Conservation (phyloP, 2,888 invertebrate species). For the Nymphalis c-album region DNA sequence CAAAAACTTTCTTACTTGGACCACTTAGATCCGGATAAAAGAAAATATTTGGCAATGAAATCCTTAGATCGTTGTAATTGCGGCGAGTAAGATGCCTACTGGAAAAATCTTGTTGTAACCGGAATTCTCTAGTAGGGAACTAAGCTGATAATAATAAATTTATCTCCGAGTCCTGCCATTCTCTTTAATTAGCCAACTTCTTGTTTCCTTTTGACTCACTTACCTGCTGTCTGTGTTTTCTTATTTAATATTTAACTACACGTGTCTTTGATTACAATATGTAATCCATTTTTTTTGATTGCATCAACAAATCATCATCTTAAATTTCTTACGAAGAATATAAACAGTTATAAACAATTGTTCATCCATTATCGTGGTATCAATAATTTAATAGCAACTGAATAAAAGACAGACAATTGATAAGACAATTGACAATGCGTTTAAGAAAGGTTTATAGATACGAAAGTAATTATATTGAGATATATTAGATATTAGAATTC, state of each 20-base stretch:
- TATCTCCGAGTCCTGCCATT: slow-evolving; percentile 34
- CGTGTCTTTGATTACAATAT: background rate
- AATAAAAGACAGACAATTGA: too few species aligned
- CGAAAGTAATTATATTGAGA: too few species aligned
- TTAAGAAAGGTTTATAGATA: too few species aligned
- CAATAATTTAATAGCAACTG: too few species aligned
- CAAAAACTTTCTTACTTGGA: slow-evolving; percentile 36
- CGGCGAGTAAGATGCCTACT: slow-evolving; percentile 43
- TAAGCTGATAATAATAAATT: slow-evolving; percentile 41
- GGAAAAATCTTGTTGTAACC: slow-evolving; percentile 34
- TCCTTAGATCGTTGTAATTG: slow-evolving; percentile 71
- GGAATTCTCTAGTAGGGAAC: slow-evolving; percentile 42
- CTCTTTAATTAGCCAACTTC: slow-evolving; percentile 34
- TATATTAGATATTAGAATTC: too few species aligned
- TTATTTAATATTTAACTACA: background rate
- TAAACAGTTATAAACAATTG: too few species aligned
- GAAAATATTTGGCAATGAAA: slow-evolving; percentile 79
- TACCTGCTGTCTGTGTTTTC: slow-evolving; percentile 10
- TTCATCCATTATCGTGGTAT: too few species aligned
- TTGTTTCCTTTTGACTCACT: slow-evolving; percentile 37
- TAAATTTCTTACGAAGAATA: too few species aligned
- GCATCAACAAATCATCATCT: background rate
- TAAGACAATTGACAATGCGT: too few species aligned
- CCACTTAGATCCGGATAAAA: slow-evolving; percentile 55
- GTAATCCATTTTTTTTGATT: background rate